Percentiles rank a stretch among this genome's conserved stretches.
Evolutionary conservation across 2,113 vertebrate species (phyloP).

Genomic region (Platycercus adscitus): DNA sequence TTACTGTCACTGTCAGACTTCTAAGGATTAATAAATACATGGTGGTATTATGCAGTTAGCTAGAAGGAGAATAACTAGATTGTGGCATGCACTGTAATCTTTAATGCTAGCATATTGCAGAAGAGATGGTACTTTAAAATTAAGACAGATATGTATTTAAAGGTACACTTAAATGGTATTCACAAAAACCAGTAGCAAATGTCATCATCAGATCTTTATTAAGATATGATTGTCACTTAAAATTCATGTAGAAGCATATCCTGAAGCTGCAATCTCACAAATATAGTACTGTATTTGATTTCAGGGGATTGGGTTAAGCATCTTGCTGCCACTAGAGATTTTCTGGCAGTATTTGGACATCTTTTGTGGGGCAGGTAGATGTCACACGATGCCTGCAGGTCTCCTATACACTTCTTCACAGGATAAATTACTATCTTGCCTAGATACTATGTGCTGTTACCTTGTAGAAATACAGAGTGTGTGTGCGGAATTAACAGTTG

Average conservation of each 20-base stretch:
- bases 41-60: background rate
- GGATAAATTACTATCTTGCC: background rate
- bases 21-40: background rate
- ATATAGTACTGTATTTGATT: background rate
- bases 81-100: background rate
- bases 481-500: background rate
- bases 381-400: background rate
- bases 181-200: background rate
- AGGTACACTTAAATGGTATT: background rate
- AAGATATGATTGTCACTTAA: background rate
- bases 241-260: background rate
- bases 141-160: background rate
- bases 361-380: background rate
- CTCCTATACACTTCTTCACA: background rate
- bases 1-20: background rate
- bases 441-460: accelerated
- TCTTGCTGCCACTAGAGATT: background rate
- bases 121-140: background rate
- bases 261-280: background rate
- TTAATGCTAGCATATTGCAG: background rate
- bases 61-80: background rate
- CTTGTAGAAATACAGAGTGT: background rate
- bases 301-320: background rate
- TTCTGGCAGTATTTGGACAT: background rate
- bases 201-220: background rate